Conservation (phyloP, 2,888 invertebrate species). For the Thera britannica region DNA sequence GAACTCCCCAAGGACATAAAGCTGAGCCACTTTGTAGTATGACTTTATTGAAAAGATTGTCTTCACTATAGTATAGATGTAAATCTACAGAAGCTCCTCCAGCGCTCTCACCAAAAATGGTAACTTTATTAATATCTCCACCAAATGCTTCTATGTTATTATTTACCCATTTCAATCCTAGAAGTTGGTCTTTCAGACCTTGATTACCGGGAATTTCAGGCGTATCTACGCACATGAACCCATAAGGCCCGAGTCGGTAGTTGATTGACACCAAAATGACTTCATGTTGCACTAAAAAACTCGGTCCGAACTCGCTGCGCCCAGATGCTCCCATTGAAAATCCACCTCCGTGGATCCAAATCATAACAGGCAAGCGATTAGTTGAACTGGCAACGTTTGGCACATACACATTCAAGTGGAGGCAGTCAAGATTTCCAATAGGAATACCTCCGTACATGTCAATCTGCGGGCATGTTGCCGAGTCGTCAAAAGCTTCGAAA, state of each 20-base stretch:
- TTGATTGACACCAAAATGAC: slow-evolving; percentile 52
- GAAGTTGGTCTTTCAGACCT: slow-evolving; percentile 53
- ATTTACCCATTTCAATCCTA: slow-evolving; percentile 53
- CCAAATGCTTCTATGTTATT: slow-evolving; percentile 52
- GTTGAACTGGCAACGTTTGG: slow-evolving; percentile 38
- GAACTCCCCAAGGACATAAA: slow-evolving; percentile 36
- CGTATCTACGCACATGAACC: slow-evolving; percentile 52
- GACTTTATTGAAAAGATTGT: slow-evolving; percentile 47
- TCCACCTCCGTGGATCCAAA: slow-evolving; percentile 43
- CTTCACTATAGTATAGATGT: slow-evolving; percentile 45
- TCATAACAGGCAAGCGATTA: slow-evolving; percentile 40
- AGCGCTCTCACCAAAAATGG: slow-evolving; percentile 52
- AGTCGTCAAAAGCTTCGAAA: slow-evolving; percentile 46
- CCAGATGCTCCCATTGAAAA: slow-evolving; percentile 22
- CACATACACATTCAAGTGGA: slow-evolving; percentile 44
- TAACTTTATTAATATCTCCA: slow-evolving; percentile 48
- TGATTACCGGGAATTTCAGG: slow-evolving; percentile 55
- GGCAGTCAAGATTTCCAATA: slow-evolving; percentile 43
- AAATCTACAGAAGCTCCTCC: slow-evolving; percentile 47
- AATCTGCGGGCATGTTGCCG: slow-evolving; percentile 43
- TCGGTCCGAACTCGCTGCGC: slow-evolving; percentile 26
- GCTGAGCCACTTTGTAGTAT: slow-evolving; percentile 53
- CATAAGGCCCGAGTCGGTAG: slow-evolving; percentile 52
- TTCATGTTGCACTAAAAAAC: slow-evolving; percentile 39
- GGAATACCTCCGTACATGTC: neutral